A percentile compares a stretch with the other conserved stretches of the same genome.
Evolutionary conservation across 2,888 invertebrate species (phyloP).

Genomic region (Agonopterix arenella): DNA sequence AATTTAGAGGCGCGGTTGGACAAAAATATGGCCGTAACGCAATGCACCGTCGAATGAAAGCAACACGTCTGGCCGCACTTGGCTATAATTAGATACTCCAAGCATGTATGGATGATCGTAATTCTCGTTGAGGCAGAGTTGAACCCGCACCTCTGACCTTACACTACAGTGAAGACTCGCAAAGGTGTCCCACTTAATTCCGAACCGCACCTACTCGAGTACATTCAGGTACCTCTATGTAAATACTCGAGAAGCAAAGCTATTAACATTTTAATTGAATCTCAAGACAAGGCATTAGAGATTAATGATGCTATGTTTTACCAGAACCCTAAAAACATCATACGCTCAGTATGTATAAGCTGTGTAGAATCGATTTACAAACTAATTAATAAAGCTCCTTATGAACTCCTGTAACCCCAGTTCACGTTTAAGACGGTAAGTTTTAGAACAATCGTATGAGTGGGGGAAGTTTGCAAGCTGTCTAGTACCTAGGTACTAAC

Average conservation of each 20-base stretch:
- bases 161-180: conserved; percentile 9
- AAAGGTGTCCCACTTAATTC: conserved; percentile 17
- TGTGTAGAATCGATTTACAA: too few species aligned
- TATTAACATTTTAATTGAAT: conserved; percentile 9
- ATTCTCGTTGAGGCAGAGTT: conserved; percentile 32
- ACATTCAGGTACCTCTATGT: background rate
- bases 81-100: conserved; percentile 52
- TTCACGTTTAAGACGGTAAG: background rate
- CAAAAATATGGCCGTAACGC: conserved; percentile 18
- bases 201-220: background rate
- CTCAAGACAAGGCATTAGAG: background rate
- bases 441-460: too few species aligned
- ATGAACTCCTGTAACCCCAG: background rate
- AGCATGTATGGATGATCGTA: conserved; percentile 32
- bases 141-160: conserved; percentile 38
- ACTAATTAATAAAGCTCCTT: too few species aligned
- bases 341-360: too few species aligned
- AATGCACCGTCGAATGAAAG: conserved; percentile 20
- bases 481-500: conserved; percentile 15
- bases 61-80: conserved; percentile 28
- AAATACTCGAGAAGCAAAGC: background rate
- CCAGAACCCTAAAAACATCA: too few species aligned
- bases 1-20: conserved; percentile 17
- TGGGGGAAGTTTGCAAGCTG: background rate
- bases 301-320: too few species aligned